A percentile compares a stretch with the other conserved stretches of the same genome.
Conservation (phyloP, 2,113 vertebrate genomes). For the Hyperopisus bebe region DNA sequence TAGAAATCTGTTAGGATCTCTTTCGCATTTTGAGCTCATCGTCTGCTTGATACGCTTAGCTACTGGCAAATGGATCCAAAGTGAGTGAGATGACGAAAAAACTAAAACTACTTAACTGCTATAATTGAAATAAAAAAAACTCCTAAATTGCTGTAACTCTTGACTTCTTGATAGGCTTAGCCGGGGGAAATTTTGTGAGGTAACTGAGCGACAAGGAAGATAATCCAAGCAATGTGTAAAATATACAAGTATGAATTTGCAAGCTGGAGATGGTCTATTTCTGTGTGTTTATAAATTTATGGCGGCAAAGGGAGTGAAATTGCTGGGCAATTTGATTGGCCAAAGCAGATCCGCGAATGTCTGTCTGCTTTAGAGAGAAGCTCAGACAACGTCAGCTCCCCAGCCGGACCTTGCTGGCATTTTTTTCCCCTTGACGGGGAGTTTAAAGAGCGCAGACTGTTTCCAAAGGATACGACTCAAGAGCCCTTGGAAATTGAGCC, state of each 20-base stretch:
- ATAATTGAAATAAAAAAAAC: background rate
- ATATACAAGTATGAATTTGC: background rate
- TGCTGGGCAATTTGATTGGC: background rate
- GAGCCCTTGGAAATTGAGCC: conserved; percentile 69
- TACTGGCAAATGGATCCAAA: background rate
- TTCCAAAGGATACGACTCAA: conserved; percentile 77
- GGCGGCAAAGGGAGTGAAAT: background rate
- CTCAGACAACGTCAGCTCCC: background rate
- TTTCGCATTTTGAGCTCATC: background rate
- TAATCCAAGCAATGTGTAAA: background rate
- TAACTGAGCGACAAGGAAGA: background rate
- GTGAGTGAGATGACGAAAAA: background rate
- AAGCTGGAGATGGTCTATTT: background rate
- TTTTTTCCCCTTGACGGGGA: conserved; percentile 48
- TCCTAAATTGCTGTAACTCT: background rate
- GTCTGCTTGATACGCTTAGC: background rate
- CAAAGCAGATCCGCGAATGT: background rate
- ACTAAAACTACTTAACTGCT: background rate
- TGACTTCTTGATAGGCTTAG: background rate
- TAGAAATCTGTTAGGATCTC: background rate
- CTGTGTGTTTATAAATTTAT: background rate
- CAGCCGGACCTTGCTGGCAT: background rate
- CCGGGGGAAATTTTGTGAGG: background rate
- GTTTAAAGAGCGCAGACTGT: conserved; percentile 70
- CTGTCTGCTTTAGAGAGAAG: background rate